Evolutionary conservation across 2,113 vertebrate genomes (phyloP).

Genomic region (Mesocricetus auratus): DNA sequence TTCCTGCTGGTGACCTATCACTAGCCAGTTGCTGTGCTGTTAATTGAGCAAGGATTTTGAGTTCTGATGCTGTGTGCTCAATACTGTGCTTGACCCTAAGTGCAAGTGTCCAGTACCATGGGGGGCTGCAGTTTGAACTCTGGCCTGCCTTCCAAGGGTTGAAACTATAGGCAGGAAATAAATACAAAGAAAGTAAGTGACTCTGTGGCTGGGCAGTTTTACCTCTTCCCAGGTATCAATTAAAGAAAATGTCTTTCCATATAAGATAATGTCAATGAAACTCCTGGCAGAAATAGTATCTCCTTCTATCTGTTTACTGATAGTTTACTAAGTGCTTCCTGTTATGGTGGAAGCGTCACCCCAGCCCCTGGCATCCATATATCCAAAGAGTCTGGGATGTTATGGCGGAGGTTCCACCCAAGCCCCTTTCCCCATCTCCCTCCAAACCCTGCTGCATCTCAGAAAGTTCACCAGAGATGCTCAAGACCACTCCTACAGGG

Average conservation of each 20-base stretch:
- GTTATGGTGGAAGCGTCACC: no score
- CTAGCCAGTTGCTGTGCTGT: neutral
- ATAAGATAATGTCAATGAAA: rapidly evolving
- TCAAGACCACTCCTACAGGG: no score
- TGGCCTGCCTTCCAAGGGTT: neutral
- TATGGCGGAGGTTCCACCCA: no score
- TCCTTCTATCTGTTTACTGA: no score
- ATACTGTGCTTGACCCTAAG: neutral
- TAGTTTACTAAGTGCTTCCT: neutral
- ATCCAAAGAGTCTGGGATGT: no score
- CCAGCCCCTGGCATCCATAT: no score
- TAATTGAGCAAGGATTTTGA: neutral
- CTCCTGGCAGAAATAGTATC: neutral
- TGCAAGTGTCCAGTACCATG: neutral
- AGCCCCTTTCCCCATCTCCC: no score
- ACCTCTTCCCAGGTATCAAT: neutral
- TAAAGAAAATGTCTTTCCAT: neutral
- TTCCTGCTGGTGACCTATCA: neutral
- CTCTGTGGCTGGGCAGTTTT: neutral
- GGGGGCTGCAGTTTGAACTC: neutral
- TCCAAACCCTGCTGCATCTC: no score
- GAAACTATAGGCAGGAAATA: neutral
- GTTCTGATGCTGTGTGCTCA: neutral
- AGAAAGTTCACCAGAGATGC: no score
- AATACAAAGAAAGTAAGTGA: neutral